Base-by-base conservation (phyloP, 2,888 invertebrate species). In the Heliconius charithonia region DNA sequence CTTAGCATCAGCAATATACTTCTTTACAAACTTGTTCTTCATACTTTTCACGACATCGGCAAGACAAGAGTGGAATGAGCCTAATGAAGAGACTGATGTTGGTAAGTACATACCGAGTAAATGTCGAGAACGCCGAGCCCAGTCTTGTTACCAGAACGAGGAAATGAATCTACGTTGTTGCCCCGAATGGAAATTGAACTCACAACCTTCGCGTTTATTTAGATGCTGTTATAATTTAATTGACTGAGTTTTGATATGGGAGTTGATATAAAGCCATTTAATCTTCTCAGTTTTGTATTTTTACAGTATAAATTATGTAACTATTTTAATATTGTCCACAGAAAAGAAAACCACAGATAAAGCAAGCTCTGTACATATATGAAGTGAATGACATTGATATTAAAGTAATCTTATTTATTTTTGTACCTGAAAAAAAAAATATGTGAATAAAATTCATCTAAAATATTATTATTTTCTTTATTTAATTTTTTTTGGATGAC, bases 21-120 rank as follows among this genome's bases (percentile, higher is more conserved):
- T 97, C 79, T 89, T 96, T 67, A 96, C 97, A 41, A 97, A 97
- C 86, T 89, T 97, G 12, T 94, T 97, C 84, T 98, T 97, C 88
- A 86, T 97, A 3, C 86, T 97, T 19, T 97, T 97, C 86, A 96
- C 96, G 41, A 96, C 96, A 19, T 97, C 96, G 4, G 95, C 96
- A 77, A 93, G 96, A 37, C 98, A 98, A 86, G 88, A 95, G 13
- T 98, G 98, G 98, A 97, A 97, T 83, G 96, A 96, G 82, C 95
- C 95, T 32, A 63, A 80, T 27, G 83, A 86, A 10, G 79, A 81
- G 22, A 82, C 75, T 9, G 89, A 90, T 67, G 77, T 88, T 76
- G 91, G 91, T 91, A 81, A 79, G 86, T 27, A 10, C 4, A n/a
- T 56, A 45, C 7, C 56, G 9, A 22, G 22, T 56, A 56, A 22